Conservation (phyloP, 2,888 invertebrate species). For the Rhimphoctona megacephalus region DNA sequence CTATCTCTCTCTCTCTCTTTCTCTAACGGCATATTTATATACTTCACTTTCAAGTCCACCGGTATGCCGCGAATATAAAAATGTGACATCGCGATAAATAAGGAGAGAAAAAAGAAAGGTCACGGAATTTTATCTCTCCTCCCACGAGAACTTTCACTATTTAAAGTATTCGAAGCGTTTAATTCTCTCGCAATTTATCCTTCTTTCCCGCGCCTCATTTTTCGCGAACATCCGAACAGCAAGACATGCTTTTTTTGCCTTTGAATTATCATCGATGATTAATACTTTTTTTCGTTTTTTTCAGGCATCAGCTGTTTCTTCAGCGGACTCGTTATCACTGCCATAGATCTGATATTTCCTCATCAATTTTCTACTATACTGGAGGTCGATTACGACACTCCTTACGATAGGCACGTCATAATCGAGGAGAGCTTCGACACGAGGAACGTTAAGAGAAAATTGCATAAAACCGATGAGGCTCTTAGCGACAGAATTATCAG, state of each 20-base stretch:
- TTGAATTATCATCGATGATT: background rate
- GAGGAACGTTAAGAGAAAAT: slow-evolving; percentile 80
- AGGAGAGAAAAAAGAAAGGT: slow-evolving; percentile 61
- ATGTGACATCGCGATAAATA: slow-evolving; percentile 26
- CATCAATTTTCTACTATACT: slow-evolving; percentile 96
- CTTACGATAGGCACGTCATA: slow-evolving; percentile 96
- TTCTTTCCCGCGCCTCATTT: background rate
- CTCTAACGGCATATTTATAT: slow-evolving; percentile 22
- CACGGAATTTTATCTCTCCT: slow-evolving; percentile 53
- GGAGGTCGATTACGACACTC: slow-evolving; percentile 97
- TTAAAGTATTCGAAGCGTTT: slow-evolving; percentile 55
- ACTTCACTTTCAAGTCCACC: slow-evolving; percentile 40
- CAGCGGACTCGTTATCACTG: slow-evolving; percentile 92
- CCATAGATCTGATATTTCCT: slow-evolving; percentile 94
- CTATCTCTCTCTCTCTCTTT: background rate
- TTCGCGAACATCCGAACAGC: background rate
- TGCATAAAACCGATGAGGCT: slow-evolving; percentile 80
- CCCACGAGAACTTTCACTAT: slow-evolving; percentile 62
- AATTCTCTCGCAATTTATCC: slow-evolving; percentile 22
- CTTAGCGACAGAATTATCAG: slow-evolving; percentile 81
- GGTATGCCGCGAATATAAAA: slow-evolving; percentile 23
- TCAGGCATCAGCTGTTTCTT: slow-evolving; percentile 92
- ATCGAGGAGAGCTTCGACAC: slow-evolving; percentile 94
- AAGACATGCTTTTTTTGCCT: background rate
- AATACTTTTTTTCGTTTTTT: slow-evolving; percentile 63